A percentile compares a stretch with the other conserved stretches of the same genome.
These are phyloP conservation scores for Serripes groenlandicus DNA, from an alignment of 2,888 invertebrate species.

Conservation along the genomic window DNA sequence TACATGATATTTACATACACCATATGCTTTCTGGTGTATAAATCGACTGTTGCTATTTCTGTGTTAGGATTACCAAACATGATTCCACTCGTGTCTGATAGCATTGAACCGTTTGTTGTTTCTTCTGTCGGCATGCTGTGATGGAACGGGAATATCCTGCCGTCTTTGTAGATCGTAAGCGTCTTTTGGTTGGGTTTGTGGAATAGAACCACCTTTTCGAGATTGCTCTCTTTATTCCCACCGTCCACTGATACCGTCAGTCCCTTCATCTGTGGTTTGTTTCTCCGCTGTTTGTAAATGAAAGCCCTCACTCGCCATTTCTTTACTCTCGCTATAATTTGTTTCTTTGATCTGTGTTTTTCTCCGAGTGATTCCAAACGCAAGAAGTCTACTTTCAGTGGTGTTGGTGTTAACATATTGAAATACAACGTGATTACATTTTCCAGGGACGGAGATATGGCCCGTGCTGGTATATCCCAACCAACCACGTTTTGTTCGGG, in stretches of 20 bases:
- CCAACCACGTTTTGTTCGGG: constrained; percentile 21
- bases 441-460: constrained; percentile 26
- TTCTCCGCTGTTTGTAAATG: constrained; percentile 11
- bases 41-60: constrained; percentile 7
- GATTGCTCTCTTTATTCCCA: neutral
- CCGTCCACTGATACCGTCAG: constrained; percentile 28
- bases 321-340: neutral
- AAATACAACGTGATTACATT: constrained; percentile 40
- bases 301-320: constrained; percentile 24
- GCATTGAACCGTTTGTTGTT: neutral
- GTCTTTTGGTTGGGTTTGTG: constrained; percentile 22
- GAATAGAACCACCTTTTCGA: neutral
- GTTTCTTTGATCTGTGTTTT: neutral
- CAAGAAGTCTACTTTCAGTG: constrained; percentile 45
- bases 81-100: constrained; percentile 28
- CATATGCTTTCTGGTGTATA: neutral
- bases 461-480: constrained; percentile 43
- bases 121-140: constrained; percentile 2
- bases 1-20: constrained; percentile 12
- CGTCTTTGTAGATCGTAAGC: constrained; percentile 35
- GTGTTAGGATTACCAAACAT: constrained; percentile 12
- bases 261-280: constrained; percentile 3
- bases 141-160: constrained; percentile 43
- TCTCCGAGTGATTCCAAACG: constrained; percentile 26
- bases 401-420: neutral